These are phyloP conservation scores for Anorthoa munda DNA, from an alignment of 2,888 invertebrate genomes.

Conservation along the genomic window DNA sequence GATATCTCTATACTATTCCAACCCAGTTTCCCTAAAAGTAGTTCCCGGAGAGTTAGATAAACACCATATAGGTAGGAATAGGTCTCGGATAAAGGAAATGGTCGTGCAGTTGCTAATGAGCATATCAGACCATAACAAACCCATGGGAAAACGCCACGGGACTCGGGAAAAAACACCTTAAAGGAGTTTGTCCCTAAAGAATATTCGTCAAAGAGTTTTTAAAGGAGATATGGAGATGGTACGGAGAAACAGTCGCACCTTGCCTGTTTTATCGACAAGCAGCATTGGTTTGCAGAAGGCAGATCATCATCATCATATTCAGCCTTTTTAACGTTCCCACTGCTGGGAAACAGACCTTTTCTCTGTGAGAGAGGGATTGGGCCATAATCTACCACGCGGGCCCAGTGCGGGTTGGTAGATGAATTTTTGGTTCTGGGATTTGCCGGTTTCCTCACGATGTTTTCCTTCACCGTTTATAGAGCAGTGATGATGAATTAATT, in stretches of 20 bases:
- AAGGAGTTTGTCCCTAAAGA: slow-evolving; percentile 6
- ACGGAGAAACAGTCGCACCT: neutral
- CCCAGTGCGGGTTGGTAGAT: too few relatives aligned
- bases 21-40: slow-evolving; percentile 58
- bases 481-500: too few relatives aligned
- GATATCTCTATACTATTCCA: slow-evolving; percentile 42
- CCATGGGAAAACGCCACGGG: slow-evolving; percentile 32
- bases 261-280: neutral
- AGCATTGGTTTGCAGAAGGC: neutral
- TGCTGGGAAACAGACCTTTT: too few relatives aligned
- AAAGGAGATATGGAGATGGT: neutral
- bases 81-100: slow-evolving; percentile 44
- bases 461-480: too few relatives aligned
- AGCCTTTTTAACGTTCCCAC: too few relatives aligned
- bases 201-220: neutral
- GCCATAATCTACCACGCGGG: too few relatives aligned
- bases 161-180: slow-evolving; percentile 4
- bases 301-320: too few relatives aligned
- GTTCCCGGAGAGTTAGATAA: slow-evolving; percentile 35
- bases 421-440: too few relatives aligned
- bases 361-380: too few relatives aligned
- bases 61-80: slow-evolving; percentile 43
- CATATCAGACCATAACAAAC: slow-evolving; percentile 50
- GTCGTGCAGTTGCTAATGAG: slow-evolving; percentile 54
- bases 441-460: too few relatives aligned